phyloP scores from a whole-genome alignment of 1,140 invertebrate species.

The Calephelis virginiensis region DNA sequence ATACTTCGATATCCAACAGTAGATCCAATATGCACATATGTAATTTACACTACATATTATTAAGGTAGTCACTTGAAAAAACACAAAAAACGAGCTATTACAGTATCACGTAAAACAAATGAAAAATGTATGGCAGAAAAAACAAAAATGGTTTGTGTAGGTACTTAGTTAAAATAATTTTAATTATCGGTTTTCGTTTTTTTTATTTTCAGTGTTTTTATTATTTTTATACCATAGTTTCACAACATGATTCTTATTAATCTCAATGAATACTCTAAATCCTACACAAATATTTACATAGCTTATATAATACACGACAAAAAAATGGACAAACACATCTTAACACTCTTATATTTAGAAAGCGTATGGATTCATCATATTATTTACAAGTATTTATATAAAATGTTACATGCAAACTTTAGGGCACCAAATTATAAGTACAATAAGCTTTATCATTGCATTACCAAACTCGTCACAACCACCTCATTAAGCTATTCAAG shows the following conservation, averaged over 20 bases:
- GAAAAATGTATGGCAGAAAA: not conserved
- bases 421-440: slow-evolving; percentile 71
- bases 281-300: slow-evolving; percentile 60
- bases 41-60: too few species aligned
- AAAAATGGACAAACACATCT: slow-evolving; percentile 75
- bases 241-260: slow-evolving; percentile 33
- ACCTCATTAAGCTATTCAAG: slow-evolving; percentile 23
- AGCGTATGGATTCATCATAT: slow-evolving; percentile 76
- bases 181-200: too few species aligned
- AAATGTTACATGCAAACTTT: slow-evolving; percentile 58
- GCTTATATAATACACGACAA: slow-evolving; percentile 62
- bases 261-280: slow-evolving; percentile 52
- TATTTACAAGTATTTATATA: slow-evolving; percentile 59
- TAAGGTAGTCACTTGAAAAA: too few species aligned
- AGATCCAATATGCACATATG: too few species aligned
- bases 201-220: not conserved
- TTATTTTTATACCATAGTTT: not conserved
- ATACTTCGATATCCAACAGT: too few species aligned
- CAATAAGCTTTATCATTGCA: slow-evolving; percentile 33
- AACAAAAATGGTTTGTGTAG: not conserved
- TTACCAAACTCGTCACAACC: slow-evolving; percentile 20
- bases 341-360: slow-evolving; percentile 72
- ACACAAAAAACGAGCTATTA: not conserved
- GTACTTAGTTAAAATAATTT: too few species aligned
- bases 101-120: not conserved